Percentiles rank a stretch among this genome's conserved stretches.
Evolutionary conservation across 2,888 invertebrate genomes (phyloP).

Genomic region (Mesodorylaimus sp.): DNA sequence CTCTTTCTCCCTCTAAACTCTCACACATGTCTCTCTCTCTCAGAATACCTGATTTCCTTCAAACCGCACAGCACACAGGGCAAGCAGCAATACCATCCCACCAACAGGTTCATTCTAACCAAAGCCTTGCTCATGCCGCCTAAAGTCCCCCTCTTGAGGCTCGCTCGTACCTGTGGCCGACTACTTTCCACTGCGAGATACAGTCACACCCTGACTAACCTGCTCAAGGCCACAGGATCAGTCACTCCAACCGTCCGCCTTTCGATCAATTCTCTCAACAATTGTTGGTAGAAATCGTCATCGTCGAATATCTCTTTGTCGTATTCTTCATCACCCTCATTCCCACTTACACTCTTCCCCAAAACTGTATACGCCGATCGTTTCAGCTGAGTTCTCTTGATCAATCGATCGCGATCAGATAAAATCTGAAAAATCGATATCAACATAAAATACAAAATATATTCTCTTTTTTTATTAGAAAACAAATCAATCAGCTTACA

Average conservation of each 20-base stretch:
- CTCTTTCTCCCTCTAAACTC: no score
- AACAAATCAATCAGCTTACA: slow-evolving; percentile 17
- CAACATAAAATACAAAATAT: not conserved
- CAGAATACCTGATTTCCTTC: no score
- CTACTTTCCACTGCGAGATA: no score
- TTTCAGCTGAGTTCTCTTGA: slow-evolving; percentile 58
- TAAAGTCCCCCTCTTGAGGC: no score
- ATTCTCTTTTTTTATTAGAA: not conserved
- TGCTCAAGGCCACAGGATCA: slow-evolving; percentile 63
- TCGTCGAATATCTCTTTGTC: slow-evolving; percentile 61
- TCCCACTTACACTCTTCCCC: slow-evolving; percentile 38
- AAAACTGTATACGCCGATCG: slow-evolving; percentile 52
- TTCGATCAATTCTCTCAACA: slow-evolving; percentile 74
- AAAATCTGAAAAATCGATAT: slow-evolving; percentile 39
- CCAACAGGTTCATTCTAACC: no score
- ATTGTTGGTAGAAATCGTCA: slow-evolving; percentile 85
- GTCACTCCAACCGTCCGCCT: slow-evolving; percentile 55
- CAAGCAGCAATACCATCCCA: no score
- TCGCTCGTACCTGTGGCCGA: no score
- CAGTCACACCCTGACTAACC: slow-evolving; percentile 21
- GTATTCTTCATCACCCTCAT: not conserved
- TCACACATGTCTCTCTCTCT: no score
- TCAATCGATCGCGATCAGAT: slow-evolving; percentile 52
- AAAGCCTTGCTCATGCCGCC: no score
- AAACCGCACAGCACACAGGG: no score